Evolutionary conservation across 2,888 invertebrate species (phyloP), one percentile per base, ranked within the genome.

Genomic region (Meghimatium bilineatum): DNA sequence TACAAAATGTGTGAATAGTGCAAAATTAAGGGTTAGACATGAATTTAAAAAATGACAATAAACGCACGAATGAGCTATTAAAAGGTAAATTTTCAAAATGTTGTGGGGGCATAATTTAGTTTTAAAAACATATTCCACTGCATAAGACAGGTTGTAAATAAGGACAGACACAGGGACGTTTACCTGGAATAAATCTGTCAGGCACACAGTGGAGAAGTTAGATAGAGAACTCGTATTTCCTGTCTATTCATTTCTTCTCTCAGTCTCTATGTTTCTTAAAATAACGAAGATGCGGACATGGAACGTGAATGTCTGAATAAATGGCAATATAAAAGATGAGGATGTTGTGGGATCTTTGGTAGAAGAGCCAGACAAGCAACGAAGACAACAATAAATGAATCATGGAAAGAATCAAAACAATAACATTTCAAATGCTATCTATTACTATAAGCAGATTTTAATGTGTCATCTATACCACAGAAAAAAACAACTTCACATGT

Each of bases 181-280:
- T n/a, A 60, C 56, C 60, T 12, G 49, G 29, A 38, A 78, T 78
- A 78, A 78, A 78, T 78, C 78, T 78, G 78, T 44, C 78, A 78
- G 67, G 23, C 78, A 26, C 44, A 63, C 44, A 67, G 63, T 66
- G 49, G 17, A 49, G 66, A 78, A 67, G 63, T 66, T 78, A 78
- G n/a, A 44, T 67, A 63, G 78, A 44, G 78, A 78, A 66, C 29
- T 66, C 63, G 60, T 52, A 52, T 29, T 44, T 74, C 76, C 26
- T 23, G 52, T 52, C 60, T 60, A 56, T 34, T 60, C 6, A 52
- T 14, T 32, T 1, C 23, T 52, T 26, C 34, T 52, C 52, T 60
- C 52, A 8, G 44, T 12, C 12, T 44, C 44, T 12, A 5, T 44
- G 5, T 44, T 44, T 44, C 44, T 44, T 44, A 5, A 5, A 44